phyloP scores from a whole-genome alignment of 2,113 vertebrate genomes.

The Pardalotus punctatus region DNA sequence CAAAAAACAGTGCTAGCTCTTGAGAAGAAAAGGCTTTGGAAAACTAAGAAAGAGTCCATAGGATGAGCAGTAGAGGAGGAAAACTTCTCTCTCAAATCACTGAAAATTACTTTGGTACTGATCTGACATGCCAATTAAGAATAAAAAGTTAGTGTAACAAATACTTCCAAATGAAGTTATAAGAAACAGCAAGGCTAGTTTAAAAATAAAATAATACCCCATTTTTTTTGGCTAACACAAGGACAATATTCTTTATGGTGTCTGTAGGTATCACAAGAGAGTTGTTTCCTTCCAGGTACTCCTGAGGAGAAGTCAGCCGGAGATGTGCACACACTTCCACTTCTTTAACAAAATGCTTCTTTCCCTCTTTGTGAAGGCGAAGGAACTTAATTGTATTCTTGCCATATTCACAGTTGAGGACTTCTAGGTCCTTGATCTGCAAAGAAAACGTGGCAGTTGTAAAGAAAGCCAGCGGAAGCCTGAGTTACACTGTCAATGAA shows the following conservation, averaged over 20 bases:
- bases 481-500: background rate
- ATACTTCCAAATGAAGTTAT: background rate
- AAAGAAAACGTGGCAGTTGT: background rate
- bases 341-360: constrained; percentile 83
- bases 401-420: constrained; percentile 90
- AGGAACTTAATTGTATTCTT: constrained; percentile 90
- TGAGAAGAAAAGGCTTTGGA: background rate
- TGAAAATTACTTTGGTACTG: background rate
- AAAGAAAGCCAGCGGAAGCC: background rate
- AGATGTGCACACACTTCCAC: constrained; percentile 85
- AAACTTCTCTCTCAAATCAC: background rate
- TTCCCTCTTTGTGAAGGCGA: constrained; percentile 78
- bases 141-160: background rate
- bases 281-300: constrained; percentile 88
- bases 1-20: background rate
- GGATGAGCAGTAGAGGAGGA: background rate
- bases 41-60: background rate
- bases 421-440: constrained; percentile 82
- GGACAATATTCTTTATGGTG: constrained; percentile 94
- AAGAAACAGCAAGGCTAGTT: background rate
- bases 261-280: constrained; percentile 93
- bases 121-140: background rate
- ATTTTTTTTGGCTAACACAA: constrained; percentile 87
- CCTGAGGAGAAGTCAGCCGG: constrained; percentile 82
- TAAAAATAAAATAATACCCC: constrained; percentile 78